Evolutionary conservation across 2,888 invertebrate species (phyloP).

Genomic region (Dascillus cervinus): DNA sequence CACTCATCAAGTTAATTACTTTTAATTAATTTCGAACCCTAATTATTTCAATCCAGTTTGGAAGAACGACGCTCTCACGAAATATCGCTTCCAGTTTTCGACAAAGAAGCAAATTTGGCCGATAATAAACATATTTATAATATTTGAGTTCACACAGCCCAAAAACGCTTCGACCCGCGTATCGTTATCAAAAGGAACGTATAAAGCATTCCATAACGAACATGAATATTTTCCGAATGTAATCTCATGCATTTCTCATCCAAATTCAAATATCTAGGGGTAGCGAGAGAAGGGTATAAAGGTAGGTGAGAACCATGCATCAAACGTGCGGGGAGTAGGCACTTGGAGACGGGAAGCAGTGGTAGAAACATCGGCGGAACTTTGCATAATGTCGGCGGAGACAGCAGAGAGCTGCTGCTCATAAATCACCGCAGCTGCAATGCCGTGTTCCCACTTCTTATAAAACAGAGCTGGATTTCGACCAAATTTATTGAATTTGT

Average conservation of each 20-base stretch:
- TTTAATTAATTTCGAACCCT: too few relatives aligned
- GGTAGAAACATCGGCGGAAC: conserved; percentile 38
- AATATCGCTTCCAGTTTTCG: too few relatives aligned
- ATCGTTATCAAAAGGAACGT: conserved; percentile 26
- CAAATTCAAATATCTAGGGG: conserved; percentile 25
- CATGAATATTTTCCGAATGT: conserved; percentile 28
- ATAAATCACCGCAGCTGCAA: conserved; percentile 39
- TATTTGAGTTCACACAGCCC: conserved; percentile 1
- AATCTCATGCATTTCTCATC: conserved; percentile 25
- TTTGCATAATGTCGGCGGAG: conserved; percentile 44
- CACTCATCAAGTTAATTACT: too few relatives aligned
- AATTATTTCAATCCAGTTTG: too few relatives aligned
- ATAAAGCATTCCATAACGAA: conserved; percentile 24
- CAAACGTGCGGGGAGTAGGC: conserved; percentile 23
- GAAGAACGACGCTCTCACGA: too few relatives aligned
- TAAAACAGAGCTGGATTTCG: conserved; percentile 13
- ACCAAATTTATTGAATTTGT: conserved; percentile 12
- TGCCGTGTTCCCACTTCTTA: conserved; percentile 17
- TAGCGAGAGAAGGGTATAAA: too few relatives aligned
- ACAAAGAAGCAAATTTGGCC: too few relatives aligned
- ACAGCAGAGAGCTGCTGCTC: conserved; percentile 39
- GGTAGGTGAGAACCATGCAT: conserved; percentile 30
- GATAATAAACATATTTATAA: too few relatives aligned
- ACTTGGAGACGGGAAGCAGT: conserved; percentile 26
- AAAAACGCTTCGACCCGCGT: conserved; percentile 10